Base-by-base conservation (phyloP, 1,140 invertebrate species). In the Apis laboriosa region DNA sequence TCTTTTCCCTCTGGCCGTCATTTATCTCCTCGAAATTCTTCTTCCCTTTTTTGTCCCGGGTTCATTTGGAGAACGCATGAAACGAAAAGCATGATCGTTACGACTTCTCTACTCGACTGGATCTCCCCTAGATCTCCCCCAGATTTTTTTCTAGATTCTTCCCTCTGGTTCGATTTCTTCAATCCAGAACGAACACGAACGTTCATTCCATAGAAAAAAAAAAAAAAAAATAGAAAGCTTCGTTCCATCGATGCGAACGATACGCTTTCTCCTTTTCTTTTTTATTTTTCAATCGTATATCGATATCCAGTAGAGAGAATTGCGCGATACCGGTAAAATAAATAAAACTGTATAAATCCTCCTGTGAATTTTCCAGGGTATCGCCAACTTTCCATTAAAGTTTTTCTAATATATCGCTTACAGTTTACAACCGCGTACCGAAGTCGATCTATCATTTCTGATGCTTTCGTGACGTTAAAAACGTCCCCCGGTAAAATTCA, bases 61-160 rank as follows among this genome's bases (percentile, higher is more conserved):
- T 77, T 79, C 60, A 51, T 68, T 56, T 58, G 43, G 75, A n/a
- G 71, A 80, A 79, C 43, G 34, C 77, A 83, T 72, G 34, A 72
- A 84, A 80, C 34, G 34, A 55, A 55, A 55, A 55, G 11, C 12
- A 55, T 55, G 53, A 55, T 55, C 53, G 53, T 21, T 12, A 21
- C 7, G 12, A 28, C 8, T 53, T 70, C 21, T 5, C 28, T 13
- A 51, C 12, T 34, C 56, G 72, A 34, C 21, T 15, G 21, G 13
- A 51, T 51, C 58, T 1, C 49, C 12, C 15, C 9, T 28, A 9
- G 55, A 80, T 61, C 21, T 55, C 53, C 13, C 15, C 53, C 9
- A 13, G 61, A 58, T 60, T 56, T 21, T 24, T 24, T 2, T 12
- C 34, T 12, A 43, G 34, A 43, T 43, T 43, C 34, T 7, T 43